Evolutionary conservation across 1,140 invertebrate genomes (phyloP), one percentile per base, ranked within the genome.

Genomic region (Zaprionus africanus): DNA sequence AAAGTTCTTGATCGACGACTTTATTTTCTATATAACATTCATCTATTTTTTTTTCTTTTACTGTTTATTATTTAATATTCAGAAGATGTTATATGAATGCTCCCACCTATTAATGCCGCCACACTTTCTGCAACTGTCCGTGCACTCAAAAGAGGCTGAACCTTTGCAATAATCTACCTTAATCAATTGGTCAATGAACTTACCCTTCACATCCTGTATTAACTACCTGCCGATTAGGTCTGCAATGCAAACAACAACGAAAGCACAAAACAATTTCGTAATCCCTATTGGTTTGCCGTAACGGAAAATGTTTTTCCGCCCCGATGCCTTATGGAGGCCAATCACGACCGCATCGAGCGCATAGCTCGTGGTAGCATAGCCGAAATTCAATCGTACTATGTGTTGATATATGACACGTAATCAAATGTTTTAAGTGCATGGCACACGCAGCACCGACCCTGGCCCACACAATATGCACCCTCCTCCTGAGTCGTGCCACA

Each of bases 361-460:
- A 49, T 22, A 49, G 9, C 3, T 3, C 46, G 0, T 24, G 53
- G 62, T 70, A 58, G 65, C 66, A 67, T 69, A 70, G 78, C 62
- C 68, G 67, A 85, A 85, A 81, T 86, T 85, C 82, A 85, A 85
- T 85, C 82, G 79, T 66, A 82, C 82, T 76, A 81, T 88, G 81
- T 84, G 84, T 84, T 88, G 85, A 88, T 90, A 88, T 90, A 88
- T 79, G 84, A 88, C 84, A 88, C 85, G 81, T 88, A 90, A 88
- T 88, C 81, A 88, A 88, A 90, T 84, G 81, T 84, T 71, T 79
- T 81, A 88, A 90, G 81, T 79, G 78, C 81, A 88, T 58, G 81
- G 78, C 84, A 90, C 85, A 87, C 78, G 81, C 84, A 87, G 77
- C 81, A 51, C 63, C 74, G 31, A 31, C 28, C 59, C 26, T 58